Percentiles rank a stretch among this genome's conserved stretches.
These are phyloP conservation scores for Wiebesia pumilae DNA, from an alignment of 1,140 invertebrate species.

Conservation along the genomic window DNA sequence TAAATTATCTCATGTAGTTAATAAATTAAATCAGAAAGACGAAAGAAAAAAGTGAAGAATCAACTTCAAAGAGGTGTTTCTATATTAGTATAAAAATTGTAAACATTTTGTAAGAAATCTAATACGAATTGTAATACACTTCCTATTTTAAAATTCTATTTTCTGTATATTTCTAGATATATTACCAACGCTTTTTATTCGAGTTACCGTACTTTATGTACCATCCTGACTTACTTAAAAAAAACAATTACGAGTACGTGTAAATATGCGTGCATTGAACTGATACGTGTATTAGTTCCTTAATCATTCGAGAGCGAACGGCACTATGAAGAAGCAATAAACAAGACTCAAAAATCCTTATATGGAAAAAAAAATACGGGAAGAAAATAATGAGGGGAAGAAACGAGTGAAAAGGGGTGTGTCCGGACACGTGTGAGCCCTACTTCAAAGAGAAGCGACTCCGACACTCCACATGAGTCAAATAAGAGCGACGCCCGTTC, in stretches of 20 bases:
- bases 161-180: not conserved
- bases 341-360: not conserved
- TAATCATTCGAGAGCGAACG: too few relatives aligned
- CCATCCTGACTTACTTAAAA: not conserved
- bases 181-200: not conserved
- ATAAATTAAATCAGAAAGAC: not conserved
- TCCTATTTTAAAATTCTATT: not conserved
- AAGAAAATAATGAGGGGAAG: not conserved
- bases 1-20: not conserved
- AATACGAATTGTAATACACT: not conserved
- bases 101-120: not conserved
- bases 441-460: not conserved
- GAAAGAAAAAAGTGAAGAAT: not conserved
- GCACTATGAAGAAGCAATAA: not conserved
- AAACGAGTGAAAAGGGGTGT: not conserved
- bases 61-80: not conserved
- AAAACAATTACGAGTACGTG: not conserved
- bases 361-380: not conserved
- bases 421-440: too few relatives aligned
- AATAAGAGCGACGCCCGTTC: conserved; percentile 54
- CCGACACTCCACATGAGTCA: not conserved
- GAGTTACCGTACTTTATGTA: not conserved
- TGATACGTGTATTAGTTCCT: too few relatives aligned
- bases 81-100: not conserved
- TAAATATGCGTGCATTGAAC: too few relatives aligned